Evolutionary conservation across 1,140 invertebrate species (phyloP), one percentile per base, ranked within the genome.

Genomic region (Euwallacea similis): DNA sequence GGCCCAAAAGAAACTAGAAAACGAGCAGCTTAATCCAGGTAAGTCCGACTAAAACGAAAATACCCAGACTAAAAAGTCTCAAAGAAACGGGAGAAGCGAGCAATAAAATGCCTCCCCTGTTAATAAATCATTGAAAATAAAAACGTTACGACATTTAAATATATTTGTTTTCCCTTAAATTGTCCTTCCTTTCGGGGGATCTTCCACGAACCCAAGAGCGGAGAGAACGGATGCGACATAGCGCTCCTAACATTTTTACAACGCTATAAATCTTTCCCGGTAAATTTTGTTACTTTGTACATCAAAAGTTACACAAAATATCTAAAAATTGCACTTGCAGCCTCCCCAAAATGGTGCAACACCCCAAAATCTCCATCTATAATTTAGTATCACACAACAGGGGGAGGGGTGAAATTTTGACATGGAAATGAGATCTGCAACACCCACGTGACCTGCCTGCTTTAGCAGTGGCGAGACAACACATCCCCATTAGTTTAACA

Each of bases 401-500:
- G 61, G 74, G 67, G 50, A 74, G 73, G 74, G 73, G 72, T 74
- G 65, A 71, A 66, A 74, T 76, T 71, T 33, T 66, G 69, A 73
- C 71, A 77, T 75, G 76, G 73, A 77, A 75, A 77, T 77, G 76
- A 75, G 76, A 77, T 76, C 75, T 71, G 73, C 66, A 66, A 69
- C 72, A 73, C 72, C 73, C 75, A 72, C 68, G 69, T 73, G 75
- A 74, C 75, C 75, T 77, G 74, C 76, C 75, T 62, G 21, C 60
- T 79, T 79, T 79, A 79, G 77, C 71, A 61, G 66, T 59, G 60
- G 73, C 67, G 71, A 75, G 75, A 79, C 78, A 79, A 75, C 76
- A 77, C 76, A 78, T 77, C 75, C 73, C 76, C 76, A 79, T 78
- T 78, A 76, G 73, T 78, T 76, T 75, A 74, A 67, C 77, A 78